Base-by-base conservation (phyloP, 1,140 invertebrate genomes). In the Apocrypta bakeri region DNA sequence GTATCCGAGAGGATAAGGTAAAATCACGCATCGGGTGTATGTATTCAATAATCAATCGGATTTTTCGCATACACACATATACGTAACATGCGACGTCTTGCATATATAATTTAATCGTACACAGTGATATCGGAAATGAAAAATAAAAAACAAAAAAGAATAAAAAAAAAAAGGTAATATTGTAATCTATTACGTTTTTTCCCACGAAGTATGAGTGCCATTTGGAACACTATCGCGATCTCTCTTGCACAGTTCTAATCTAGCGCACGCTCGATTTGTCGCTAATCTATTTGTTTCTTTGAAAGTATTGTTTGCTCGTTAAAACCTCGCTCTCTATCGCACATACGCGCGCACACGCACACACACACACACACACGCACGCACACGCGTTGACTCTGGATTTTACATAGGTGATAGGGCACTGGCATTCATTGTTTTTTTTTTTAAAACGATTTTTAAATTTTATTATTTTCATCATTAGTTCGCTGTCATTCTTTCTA, bases 211-310 rank as follows among this genome's bases (percentile, higher is more conserved):
- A n/a, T 75, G 71, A 81, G 79, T 81, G 40, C 63, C 79, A 81
- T 84, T 75, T 68, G 84, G 84, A 80, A 85, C 81, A 83, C 84
- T 83, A 81, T 56, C 80, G 83, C 73, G 81, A 75, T 85, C 77
- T 84, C 79, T 77, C 82, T 74, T 61, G 33, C 31, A 75, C 77
- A 61, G 48, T 21, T 56, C n/a, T 29, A 56, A 56, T 24, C n/a
- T 29, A 27, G 14, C 29, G 11, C 40, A 7, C 24, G 8, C 33
- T 64, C 42, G 25, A 33, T 33, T 6, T 72, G 37, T 40, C 25
- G n/a, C 68, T 37, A 71, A 63, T 72, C 25, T 33, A 33, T 63
- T 8, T 72, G 71, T 29, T 63, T 63, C 56, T 75, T n/a, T 48
- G 56, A 42, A 76, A 33, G 33, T 25, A 25, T 37, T 27, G 24